Evolutionary conservation across 2,113 vertebrate genomes (phyloP).

Genomic region (Sisor rabdophorus): DNA sequence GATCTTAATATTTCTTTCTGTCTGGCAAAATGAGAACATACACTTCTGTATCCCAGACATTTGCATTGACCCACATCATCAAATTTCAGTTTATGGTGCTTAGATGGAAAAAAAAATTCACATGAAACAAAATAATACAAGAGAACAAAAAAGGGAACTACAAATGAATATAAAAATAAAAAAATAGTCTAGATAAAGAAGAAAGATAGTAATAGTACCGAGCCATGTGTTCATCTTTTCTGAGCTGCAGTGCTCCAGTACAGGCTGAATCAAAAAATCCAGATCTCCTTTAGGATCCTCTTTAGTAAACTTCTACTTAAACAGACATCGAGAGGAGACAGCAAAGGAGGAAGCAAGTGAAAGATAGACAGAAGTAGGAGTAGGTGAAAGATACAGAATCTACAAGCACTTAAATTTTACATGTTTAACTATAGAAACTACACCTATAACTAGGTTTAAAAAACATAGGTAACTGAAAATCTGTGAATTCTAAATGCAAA

Average conservation of each 20-base stretch:
- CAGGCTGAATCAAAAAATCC: constrained; percentile 83
- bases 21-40: constrained; percentile 3
- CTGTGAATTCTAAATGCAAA: too few species aligned
- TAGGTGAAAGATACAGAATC: not conserved
- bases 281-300: constrained; percentile 82
- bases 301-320: constrained; percentile 79
- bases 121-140: not conserved
- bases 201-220: constrained; percentile 62
- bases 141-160: not conserved
- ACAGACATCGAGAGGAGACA: not conserved
- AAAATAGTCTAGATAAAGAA: not conserved
- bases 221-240: constrained; percentile 96
- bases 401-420: not conserved
- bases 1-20: not conserved
- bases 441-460: not conserved
- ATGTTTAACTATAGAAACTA: not conserved
- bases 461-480: not conserved
- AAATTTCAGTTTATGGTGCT: constrained; percentile 28
- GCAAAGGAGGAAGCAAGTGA: not conserved
- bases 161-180: not conserved
- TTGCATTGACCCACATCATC: constrained; percentile 34
- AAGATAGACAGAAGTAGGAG: constrained; percentile 13
- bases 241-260: constrained; percentile 91
- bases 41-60: constrained; percentile 21
- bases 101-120: constrained; percentile 23